Evolutionary conservation across 23 tunicate species (phyloP), one percentile per base, ranked within the genome.

Genomic region (Diplosoma virens): DNA sequence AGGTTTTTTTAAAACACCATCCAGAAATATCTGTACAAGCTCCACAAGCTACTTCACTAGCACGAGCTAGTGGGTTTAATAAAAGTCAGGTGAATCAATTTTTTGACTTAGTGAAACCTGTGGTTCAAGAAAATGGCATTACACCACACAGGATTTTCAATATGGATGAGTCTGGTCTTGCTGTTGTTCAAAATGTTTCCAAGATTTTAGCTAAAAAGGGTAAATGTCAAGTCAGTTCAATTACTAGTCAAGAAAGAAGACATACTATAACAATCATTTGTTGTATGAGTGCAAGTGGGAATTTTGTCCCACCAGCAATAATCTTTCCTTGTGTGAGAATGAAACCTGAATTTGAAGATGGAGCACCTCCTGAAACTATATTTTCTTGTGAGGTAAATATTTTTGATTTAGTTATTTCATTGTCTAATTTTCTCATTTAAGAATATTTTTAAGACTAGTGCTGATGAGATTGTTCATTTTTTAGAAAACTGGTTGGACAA

Each of bases 341-440:
- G 60, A 46, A 72, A 27, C 18, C 30, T 25, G 78, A 72, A 48
- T 34, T 72, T 18, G n/a, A 23, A 25, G 78, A 72, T 47, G 61
- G 78, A 7, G 78, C 78, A 22, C 78, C 60, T 72, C 34, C 34
- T 25, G 78, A 33, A 48, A 72, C 78, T 14, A 72, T 25, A 21
- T 72, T 72, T 72, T 47, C 11, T 48, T 72, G 78, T 47, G 61
- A 72, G 60, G 61, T 72, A 48, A 14, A 20, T 41, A 14, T 41
- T 9, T 7, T 7, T 7, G 50, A 41, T 14, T 41, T 41, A 41
- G 50, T 41, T 7, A 7, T 41, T 41, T 7, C 50, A 41, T 41
- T 41, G 50, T 41, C 11, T 14, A 41, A 41, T 41, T 41, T 41
- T 14, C 14, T 41, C 9, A 41, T n/a, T 7, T 59, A 22, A 16